Percentiles rank a stretch among this genome's conserved stretches.
Evolutionary conservation across 2,888 invertebrate species (phyloP).

Genomic region (Ariolimax columbianus): DNA sequence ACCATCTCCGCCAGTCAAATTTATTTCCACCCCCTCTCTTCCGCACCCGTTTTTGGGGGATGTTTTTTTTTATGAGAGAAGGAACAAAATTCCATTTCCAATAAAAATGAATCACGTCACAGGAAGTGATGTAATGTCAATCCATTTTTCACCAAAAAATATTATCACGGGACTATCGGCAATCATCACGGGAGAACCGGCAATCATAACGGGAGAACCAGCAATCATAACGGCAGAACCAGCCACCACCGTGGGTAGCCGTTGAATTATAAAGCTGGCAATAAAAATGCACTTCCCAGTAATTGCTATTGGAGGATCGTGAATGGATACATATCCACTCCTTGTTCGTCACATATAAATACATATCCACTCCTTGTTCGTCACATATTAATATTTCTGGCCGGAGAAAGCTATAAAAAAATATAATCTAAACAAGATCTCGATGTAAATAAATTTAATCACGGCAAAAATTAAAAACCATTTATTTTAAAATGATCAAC

Average conservation of each 20-base stretch:
- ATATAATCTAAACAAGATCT: neutral
- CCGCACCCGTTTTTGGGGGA: neutral
- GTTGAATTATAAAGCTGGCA: neutral
- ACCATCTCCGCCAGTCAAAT: conserved; percentile 12
- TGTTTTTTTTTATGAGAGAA: no score
- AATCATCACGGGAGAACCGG: no score
- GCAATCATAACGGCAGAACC: no score
- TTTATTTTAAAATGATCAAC: no score
- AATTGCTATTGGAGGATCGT: neutral
- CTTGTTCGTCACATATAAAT: neutral
- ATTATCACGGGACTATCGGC: neutral
- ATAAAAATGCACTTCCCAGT: neutral
- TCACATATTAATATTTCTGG: neutral
- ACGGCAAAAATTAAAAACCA: neutral
- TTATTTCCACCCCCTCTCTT: conserved; percentile 1
- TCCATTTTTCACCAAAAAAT: neutral
- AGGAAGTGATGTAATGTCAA: conserved; percentile 11
- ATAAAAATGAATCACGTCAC: conserved; percentile 39
- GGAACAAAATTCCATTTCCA: conserved; percentile 35
- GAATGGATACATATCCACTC: conserved; percentile 25
- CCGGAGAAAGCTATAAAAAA: neutral
- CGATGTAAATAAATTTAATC: neutral
- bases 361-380: neutral
- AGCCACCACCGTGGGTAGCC: neutral
- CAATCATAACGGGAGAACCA: no score